Evolutionary conservation across 2,113 vertebrate species (phyloP).

Genomic region (Pseudopodoces humilis): DNA sequence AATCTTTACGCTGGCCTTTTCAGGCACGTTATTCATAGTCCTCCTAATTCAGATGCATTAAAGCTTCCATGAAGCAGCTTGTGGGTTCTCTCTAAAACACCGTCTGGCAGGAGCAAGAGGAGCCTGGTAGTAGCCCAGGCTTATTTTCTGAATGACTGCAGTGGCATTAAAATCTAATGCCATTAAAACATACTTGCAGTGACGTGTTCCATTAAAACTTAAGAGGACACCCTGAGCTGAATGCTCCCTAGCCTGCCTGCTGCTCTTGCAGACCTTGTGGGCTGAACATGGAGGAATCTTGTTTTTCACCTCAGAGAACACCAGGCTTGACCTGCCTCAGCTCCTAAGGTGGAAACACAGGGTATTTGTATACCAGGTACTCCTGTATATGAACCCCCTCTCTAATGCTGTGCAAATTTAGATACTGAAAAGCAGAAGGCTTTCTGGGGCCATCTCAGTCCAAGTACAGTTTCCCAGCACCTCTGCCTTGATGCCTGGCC

Average conservation of each 20-base stretch:
- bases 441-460: accelerated
- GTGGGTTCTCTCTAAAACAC: conserved; percentile 43
- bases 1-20: not conserved
- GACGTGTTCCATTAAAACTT: conserved; percentile 24
- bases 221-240: not conserved
- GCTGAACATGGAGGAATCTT: not conserved
- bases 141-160: conserved; percentile 60
- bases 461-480: not conserved
- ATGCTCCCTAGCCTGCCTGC: not conserved
- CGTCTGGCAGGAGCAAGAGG: conserved; percentile 21
- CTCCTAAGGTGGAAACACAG: not conserved
- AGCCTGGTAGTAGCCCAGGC: conserved; percentile 13
- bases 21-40: not conserved
- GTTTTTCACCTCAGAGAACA: not conserved
- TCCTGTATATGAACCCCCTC: not conserved
- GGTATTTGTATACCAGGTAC: accelerated
- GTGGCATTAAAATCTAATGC: conserved; percentile 48
- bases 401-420: not conserved
- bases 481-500: not conserved
- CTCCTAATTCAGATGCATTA: conserved; percentile 50
- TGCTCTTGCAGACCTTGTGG: not conserved
- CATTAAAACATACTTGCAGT: conserved; percentile 46
- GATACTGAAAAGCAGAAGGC: not conserved
- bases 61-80: conserved; percentile 34
- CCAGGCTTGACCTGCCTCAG: accelerated